Conservation (phyloP, 2,113 vertebrate genomes). For the Ornithorhynchus anatinus region DNA sequence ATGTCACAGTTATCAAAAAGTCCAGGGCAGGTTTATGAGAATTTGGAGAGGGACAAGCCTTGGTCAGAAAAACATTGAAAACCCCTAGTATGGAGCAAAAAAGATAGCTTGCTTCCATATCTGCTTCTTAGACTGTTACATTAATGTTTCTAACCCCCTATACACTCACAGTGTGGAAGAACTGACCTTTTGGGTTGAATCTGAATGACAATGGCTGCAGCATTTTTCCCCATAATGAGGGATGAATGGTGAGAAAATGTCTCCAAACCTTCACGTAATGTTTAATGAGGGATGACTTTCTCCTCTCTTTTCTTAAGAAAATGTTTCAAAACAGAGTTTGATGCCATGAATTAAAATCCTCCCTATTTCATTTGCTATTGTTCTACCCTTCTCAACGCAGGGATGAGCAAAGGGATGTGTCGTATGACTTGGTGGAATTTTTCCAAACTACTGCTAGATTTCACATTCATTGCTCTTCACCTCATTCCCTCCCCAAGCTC, state of each 20-base stretch:
- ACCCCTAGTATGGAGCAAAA: not conserved
- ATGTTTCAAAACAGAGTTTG: conserved; percentile 17
- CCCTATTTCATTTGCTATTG: not conserved
- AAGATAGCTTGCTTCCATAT: rapidly evolving
- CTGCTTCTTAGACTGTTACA: rapidly evolving
- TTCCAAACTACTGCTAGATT: rapidly evolving
- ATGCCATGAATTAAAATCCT: not conserved
- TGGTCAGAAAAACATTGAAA: not conserved
- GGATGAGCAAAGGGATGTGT: not conserved
- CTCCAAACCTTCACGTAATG: not conserved
- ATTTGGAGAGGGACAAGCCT: not conserved
- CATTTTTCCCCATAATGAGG: conserved; percentile 3
- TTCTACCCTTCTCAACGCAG: not conserved
- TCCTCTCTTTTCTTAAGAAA: not conserved
- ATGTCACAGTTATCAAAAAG: not conserved
- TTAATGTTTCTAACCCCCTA: not conserved
- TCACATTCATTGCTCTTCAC: not conserved
- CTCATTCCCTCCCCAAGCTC: not conserved
- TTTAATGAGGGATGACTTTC: conserved; percentile 25
- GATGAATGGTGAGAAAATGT: not conserved
- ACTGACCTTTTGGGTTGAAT: conserved; percentile 26
- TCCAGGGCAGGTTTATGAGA: too few species aligned
- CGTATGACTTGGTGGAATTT: not conserved
- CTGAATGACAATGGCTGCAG: conserved; percentile 8
- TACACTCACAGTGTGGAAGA: not conserved